Evolutionary conservation across 1,140 invertebrate species (phyloP).

Genomic region (Mamestra configurata): DNA sequence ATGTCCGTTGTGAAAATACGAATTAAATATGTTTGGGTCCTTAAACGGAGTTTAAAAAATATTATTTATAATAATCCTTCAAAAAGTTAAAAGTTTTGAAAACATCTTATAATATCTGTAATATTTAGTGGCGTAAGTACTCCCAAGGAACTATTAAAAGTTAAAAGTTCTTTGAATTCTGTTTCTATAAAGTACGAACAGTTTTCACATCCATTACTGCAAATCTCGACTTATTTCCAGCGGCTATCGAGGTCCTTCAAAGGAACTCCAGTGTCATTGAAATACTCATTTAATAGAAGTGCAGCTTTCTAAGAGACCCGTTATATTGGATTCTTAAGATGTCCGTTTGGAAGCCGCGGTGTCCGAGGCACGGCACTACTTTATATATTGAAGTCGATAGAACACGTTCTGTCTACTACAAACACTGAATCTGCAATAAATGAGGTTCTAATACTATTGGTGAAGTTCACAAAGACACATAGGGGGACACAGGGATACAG

Average conservation of each 20-base stretch:
- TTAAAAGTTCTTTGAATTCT: no score
- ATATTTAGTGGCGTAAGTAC: no score
- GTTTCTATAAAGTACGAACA: background rate
- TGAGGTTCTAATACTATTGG: background rate
- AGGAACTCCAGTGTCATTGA: constrained; percentile 36
- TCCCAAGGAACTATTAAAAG: no score
- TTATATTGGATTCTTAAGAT: constrained; percentile 29
- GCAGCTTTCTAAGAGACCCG: constrained; percentile 25
- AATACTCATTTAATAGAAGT: constrained; percentile 21
- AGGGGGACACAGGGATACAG: constrained; percentile 23
- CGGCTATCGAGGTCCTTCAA: constrained; percentile 4
- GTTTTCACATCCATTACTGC: background rate
- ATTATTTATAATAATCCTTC: no score
- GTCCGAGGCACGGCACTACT: background rate
- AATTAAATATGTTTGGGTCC: background rate
- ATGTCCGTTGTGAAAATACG: background rate
- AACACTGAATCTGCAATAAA: background rate
- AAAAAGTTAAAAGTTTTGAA: no score
- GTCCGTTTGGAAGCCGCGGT: background rate
- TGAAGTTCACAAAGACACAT: constrained; percentile 5
- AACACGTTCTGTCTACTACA: background rate
- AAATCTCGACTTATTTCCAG: constrained; percentile 4
- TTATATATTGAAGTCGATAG: background rate
- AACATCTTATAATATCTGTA: no score
- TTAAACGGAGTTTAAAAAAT: no score